These are phyloP conservation scores for Hipposideros larvatus DNA, from an alignment of 2,797 vertebrate genomes.

Conservation along the genomic window DNA sequence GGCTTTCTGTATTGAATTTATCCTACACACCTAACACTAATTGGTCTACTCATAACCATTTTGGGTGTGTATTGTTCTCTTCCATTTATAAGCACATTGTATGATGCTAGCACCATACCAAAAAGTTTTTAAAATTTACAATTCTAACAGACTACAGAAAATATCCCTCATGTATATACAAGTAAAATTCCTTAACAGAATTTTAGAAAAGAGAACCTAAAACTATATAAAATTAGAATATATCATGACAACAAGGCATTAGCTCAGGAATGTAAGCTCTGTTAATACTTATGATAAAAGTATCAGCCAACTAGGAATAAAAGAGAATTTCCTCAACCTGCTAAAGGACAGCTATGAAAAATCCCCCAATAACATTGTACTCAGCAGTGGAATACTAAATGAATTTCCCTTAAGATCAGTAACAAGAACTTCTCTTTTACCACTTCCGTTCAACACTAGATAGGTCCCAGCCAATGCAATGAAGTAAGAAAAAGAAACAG, in stretches of 20 bases:
- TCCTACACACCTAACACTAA: background rate
- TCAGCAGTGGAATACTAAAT: background rate
- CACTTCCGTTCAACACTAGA: background rate
- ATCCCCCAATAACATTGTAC: background rate
- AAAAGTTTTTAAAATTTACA: background rate
- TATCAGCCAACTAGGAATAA: background rate
- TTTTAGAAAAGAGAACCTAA: constrained; percentile 1
- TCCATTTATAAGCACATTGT: background rate
- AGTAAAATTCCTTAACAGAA: background rate
- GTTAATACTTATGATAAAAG: background rate
- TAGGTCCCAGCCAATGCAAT: background rate
- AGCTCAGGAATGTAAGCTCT: background rate
- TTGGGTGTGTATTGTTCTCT: background rate
- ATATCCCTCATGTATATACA: background rate
- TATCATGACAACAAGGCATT: background rate
- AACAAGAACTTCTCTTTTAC: background rate
- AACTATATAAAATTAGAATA: background rate
- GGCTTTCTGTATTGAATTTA: constrained; percentile 9
- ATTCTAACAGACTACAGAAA: background rate
- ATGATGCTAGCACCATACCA: background rate
- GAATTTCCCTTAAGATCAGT: background rate
- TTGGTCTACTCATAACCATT: background rate
- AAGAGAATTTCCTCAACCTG: background rate
- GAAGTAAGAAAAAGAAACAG: background rate
- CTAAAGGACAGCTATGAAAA: background rate